phyloP scores from a whole-genome alignment of 1,140 invertebrate genomes.

The Aphelenchoides fujianensis region DNA sequence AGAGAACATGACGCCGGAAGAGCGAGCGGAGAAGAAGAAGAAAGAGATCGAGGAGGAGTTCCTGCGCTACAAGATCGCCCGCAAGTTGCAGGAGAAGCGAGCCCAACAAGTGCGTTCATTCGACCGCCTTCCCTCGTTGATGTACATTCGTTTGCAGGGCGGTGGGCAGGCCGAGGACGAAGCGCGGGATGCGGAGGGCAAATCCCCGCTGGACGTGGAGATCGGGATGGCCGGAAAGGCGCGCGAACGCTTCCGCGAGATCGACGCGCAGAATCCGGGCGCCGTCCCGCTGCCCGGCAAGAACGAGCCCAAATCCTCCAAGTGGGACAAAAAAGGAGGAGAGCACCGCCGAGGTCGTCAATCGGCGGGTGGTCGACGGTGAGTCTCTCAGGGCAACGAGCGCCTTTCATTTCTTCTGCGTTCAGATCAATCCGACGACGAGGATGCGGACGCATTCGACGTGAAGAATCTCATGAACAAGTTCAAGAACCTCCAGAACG shows the following conservation, averaged over 20 bases:
- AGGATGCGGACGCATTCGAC: constrained; percentile 57
- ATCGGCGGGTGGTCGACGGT: constrained; percentile 41
- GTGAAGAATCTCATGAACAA: constrained; percentile 63
- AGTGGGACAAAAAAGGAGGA: constrained; percentile 58
- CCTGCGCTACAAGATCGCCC: constrained; percentile 59
- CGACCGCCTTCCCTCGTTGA: not conserved
- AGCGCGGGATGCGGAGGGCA: constrained; percentile 27
- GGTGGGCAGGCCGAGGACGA: constrained; percentile 31
- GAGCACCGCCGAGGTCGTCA: constrained; percentile 48
- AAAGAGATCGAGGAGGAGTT: constrained; percentile 61
- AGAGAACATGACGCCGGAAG: constrained; percentile 59
- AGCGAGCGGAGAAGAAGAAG: constrained; percentile 59
- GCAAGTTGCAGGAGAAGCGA: constrained; percentile 44
- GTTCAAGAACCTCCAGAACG: constrained; percentile 59
- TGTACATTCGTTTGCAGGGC: constrained; percentile 9
- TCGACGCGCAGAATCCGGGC: constrained; percentile 49
- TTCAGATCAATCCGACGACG: constrained; percentile 38
- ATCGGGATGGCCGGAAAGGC: constrained; percentile 60
- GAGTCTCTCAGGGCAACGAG: not conserved
- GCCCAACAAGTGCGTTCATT: constrained; percentile 24
- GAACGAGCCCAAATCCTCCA: constrained; percentile 29
- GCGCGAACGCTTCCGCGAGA: constrained; percentile 57
- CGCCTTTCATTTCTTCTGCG: not conserved
- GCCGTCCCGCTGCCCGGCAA: constrained; percentile 37
- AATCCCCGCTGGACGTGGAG: constrained; percentile 48